Percentiles rank a stretch among this genome's conserved stretches.
These are phyloP conservation scores for Eulemur rubriventer DNA, from an alignment of 2,797 vertebrate species.

Conservation along the genomic window DNA sequence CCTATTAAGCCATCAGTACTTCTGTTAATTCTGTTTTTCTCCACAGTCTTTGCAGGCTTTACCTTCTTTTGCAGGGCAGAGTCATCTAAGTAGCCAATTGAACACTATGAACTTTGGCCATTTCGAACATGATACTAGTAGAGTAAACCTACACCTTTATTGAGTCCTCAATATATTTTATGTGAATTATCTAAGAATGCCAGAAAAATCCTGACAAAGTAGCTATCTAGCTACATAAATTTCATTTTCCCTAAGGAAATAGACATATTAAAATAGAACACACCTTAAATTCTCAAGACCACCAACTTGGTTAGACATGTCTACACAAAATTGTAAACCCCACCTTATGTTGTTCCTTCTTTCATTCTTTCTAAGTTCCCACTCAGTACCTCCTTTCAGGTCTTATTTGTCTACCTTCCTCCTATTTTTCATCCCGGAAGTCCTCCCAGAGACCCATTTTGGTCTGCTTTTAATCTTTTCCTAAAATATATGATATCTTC, in stretches of 20 bases:
- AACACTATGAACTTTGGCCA: neutral
- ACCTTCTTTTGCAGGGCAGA: accelerated
- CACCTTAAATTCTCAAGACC: neutral
- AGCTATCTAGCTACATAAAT: neutral
- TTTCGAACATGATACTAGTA: neutral
- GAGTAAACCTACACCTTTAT: neutral
- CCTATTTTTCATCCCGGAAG: neutral
- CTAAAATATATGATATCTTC: neutral
- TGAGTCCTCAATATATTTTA: neutral
- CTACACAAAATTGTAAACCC: neutral
- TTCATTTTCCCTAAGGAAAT: neutral
- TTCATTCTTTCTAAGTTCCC: neutral
- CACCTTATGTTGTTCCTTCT: neutral
- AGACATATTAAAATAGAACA: neutral
- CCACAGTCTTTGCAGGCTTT: neutral
- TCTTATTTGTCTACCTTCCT: neutral
- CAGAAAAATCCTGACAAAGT: neutral
- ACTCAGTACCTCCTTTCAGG: neutral
- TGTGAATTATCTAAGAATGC: neutral
- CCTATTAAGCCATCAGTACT: neutral
- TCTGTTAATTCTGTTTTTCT: neutral
- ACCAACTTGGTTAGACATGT: neutral
- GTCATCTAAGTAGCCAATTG: neutral
- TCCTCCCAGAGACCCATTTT: neutral
- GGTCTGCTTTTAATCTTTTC: neutral